phyloP scores from a whole-genome alignment of 2,113 vertebrate genomes.

The Aviceda subcristata region DNA sequence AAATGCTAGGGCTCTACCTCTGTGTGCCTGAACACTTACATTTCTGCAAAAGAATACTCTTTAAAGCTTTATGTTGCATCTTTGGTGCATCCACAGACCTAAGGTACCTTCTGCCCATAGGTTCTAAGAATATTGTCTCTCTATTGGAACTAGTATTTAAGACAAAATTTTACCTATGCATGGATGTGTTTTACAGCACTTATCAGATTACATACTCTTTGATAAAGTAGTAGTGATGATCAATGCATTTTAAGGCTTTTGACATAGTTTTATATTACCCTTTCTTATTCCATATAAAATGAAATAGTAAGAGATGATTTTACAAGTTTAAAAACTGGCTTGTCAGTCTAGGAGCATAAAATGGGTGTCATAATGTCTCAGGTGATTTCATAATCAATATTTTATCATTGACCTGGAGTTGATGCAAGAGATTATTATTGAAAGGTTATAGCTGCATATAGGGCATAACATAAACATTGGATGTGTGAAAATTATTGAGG shows the following conservation, averaged over 20 bases:
- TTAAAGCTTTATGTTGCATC: background rate
- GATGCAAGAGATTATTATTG: background rate
- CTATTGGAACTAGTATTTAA: background rate
- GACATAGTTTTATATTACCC: background rate
- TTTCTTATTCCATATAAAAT: background rate
- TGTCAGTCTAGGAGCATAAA: background rate
- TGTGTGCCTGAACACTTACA: background rate
- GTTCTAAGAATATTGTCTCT: background rate
- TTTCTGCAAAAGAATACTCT: background rate
- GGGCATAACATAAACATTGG: background rate
- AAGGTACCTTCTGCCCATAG: background rate
- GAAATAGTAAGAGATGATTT: background rate
- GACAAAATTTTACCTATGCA: background rate
- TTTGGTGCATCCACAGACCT: background rate
- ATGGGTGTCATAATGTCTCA: background rate
- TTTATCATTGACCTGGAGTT: background rate
- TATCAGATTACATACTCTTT: background rate
- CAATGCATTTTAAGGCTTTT: background rate
- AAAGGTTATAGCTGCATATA: background rate
- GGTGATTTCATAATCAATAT: background rate
- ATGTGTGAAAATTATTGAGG: background rate
- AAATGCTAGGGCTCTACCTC: background rate
- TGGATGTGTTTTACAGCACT: background rate
- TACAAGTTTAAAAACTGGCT: background rate
- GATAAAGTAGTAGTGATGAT: background rate